These are phyloP conservation scores for Myotis davidii DNA, from an alignment of 2,113 vertebrate genomes.

Conservation along the genomic window DNA sequence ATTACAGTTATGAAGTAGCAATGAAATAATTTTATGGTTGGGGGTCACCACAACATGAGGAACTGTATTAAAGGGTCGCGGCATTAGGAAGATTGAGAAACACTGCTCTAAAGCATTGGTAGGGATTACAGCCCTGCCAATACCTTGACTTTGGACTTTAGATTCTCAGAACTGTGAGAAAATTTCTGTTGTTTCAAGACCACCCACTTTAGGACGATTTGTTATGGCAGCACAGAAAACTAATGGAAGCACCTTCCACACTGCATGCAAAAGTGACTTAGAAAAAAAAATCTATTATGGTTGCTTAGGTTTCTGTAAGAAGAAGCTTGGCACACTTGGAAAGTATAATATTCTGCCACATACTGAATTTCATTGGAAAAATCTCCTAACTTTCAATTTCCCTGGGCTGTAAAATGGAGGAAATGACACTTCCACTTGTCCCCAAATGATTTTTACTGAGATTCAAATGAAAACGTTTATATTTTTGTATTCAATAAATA, in stretches of 20 bases:
- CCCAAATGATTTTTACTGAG: neutral
- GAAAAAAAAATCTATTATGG: neutral
- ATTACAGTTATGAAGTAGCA: too few species aligned
- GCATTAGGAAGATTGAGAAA: too few species aligned
- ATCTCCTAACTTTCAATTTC: neutral
- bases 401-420: conserved; percentile 2
- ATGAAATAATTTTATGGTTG: too few species aligned
- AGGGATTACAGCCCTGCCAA: neutral
- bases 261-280: neutral
- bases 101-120: neutral
- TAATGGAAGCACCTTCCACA: neutral
- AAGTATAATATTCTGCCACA: neutral
- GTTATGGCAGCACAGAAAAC: neutral
- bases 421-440: neutral
- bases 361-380: conserved; percentile 20
- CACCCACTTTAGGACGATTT: neutral
- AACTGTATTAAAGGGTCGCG: too few species aligned
- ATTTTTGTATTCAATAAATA: conserved; percentile 32
- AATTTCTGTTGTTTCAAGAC: conserved; percentile 20
- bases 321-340: neutral
- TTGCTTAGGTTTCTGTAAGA: neutral
- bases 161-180: neutral
- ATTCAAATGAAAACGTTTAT: conserved; percentile 9
- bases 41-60: too few species aligned
- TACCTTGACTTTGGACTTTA: neutral